A percentile compares a stretch with the other conserved stretches of the same genome.
phyloP scores from a whole-genome alignment of 2,113 vertebrate genomes.

The Dipodomys stephensi region DNA sequence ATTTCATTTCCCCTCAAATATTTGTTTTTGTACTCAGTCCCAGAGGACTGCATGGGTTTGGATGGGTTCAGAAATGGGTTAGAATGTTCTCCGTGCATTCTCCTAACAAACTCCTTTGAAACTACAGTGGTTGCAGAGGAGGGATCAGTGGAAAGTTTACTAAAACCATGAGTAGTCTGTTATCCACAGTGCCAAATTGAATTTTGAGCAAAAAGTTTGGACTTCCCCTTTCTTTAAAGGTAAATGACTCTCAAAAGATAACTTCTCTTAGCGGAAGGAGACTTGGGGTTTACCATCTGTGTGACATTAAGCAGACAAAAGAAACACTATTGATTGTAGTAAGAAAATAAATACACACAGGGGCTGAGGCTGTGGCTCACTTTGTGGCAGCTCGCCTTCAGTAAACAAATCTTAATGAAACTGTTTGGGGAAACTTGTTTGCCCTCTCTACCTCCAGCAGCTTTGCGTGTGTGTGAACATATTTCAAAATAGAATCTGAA shows the following conservation, averaged over 20 bases:
- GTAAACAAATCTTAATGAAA: conserved; percentile 66
- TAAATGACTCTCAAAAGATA: conserved; percentile 58
- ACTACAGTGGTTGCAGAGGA: neutral
- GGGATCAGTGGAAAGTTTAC: neutral
- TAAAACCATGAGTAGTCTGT: neutral
- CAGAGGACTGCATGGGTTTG: neutral
- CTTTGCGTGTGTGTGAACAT: neutral
- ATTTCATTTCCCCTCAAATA: neutral
- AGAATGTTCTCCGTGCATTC: neutral
- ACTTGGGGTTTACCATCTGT: neutral
- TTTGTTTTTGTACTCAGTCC: neutral
- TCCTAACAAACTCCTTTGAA: conserved; percentile 7
- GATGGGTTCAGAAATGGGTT: accelerated
- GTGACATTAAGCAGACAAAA: conserved; percentile 53
- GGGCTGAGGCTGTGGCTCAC: neutral
- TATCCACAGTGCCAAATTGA: conserved; percentile 6
- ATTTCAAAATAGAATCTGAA: conserved; percentile 24
- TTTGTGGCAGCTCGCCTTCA: neutral
- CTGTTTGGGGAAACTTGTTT: conserved; percentile 50
- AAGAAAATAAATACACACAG: conserved; percentile 57
- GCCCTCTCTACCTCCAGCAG: neutral
- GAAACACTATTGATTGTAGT: conserved; percentile 37
- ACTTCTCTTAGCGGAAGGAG: neutral
- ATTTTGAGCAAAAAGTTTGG: conserved; percentile 60
- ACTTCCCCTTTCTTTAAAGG: conserved; percentile 46